phyloP scores from a whole-genome alignment of 2,797 vertebrate genomes.

The Arrhamphus sclerolepis region DNA sequence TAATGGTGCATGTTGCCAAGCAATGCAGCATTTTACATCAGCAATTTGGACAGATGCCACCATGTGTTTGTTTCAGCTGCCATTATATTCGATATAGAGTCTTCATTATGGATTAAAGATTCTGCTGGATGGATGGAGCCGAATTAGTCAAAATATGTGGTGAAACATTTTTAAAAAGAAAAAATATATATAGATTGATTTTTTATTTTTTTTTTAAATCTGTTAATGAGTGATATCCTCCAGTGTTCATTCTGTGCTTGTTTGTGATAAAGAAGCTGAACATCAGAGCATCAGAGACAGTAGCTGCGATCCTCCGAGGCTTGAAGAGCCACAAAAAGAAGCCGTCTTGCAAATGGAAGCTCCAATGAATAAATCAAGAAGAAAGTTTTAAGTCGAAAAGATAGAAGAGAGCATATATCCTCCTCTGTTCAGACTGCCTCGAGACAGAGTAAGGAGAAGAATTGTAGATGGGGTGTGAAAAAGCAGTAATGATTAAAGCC shows the following conservation, averaged over 20 bases:
- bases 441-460: constrained; percentile 36
- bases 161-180: too few species aligned
- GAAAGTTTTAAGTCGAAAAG: constrained; percentile 61
- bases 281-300: constrained; percentile 52
- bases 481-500: constrained; percentile 35
- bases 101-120: too few species aligned
- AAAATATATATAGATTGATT: too few species aligned
- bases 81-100: constrained; percentile 4
- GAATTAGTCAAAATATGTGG: too few species aligned
- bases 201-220: not conserved
- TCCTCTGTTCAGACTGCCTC: constrained; percentile 45
- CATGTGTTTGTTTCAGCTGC: not conserved
- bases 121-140: not conserved
- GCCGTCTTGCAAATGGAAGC: constrained; percentile 40
- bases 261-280: constrained; percentile 30
- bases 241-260: constrained; percentile 20
- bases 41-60: constrained; percentile 32
- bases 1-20: constrained; percentile 62
- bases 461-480: constrained; percentile 31
- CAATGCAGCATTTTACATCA: constrained; percentile 65
- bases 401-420: constrained; percentile 26
- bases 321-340: constrained; percentile 41
- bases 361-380: constrained; percentile 74
- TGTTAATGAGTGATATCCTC: constrained; percentile 20
- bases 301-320: constrained; percentile 41